phyloP scores from a whole-genome alignment of 2,797 vertebrate genomes.

The Melanotaenia nigrans region DNA sequence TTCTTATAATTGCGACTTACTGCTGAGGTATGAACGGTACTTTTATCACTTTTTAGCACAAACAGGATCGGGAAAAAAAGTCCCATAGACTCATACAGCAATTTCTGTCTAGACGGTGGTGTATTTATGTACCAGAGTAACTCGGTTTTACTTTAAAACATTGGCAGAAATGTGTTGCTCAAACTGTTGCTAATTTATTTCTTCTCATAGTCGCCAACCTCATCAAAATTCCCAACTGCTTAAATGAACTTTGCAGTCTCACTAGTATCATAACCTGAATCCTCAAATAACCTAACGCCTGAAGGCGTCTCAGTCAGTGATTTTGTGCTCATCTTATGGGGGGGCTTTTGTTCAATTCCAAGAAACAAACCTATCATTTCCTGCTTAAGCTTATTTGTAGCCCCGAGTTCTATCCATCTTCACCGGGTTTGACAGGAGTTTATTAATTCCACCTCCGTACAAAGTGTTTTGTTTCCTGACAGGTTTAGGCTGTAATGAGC shows the following conservation, averaged over 20 bases:
- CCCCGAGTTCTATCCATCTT: constrained; percentile 61
- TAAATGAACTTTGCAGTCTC: not conserved
- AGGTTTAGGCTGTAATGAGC: constrained; percentile 21
- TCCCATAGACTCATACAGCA: not conserved
- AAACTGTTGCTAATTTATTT: not conserved
- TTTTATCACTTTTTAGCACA: not conserved
- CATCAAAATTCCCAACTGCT: not conserved
- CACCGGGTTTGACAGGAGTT: constrained; percentile 69
- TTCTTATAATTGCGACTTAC: not conserved
- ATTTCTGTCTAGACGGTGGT: not conserved
- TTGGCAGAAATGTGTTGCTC: not conserved
- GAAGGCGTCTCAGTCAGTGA: constrained; percentile 5
- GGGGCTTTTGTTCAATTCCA: constrained; percentile 28
- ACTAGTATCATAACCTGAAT: constrained; percentile 19
- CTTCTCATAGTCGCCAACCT: not conserved
- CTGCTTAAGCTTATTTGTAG: constrained; percentile 27
- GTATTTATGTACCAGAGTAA: not conserved
- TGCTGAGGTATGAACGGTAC: no score
- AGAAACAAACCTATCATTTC: constrained; percentile 52
- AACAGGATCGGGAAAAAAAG: not conserved
- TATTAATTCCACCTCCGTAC: constrained; percentile 63
- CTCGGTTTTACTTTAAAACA: not conserved
- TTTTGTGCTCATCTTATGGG: constrained; percentile 41
- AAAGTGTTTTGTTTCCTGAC: constrained; percentile 57
- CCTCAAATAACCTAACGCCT: constrained; percentile 60